phyloP scores from a whole-genome alignment of 2,797 vertebrate species.

The Eidolon dupreanum region DNA sequence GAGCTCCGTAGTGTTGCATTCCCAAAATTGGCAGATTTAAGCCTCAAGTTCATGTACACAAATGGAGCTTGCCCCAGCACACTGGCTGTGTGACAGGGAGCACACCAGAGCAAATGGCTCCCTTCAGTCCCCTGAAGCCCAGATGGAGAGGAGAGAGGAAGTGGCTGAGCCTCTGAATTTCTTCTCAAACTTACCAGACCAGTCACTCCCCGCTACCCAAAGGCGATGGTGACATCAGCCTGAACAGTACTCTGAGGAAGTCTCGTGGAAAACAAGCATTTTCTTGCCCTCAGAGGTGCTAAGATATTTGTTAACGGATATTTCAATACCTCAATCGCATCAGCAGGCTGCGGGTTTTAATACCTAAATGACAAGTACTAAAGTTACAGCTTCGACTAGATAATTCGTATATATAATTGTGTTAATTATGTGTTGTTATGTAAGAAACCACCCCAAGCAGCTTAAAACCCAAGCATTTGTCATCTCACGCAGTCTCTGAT shows the following conservation, averaged over 20 bases:
- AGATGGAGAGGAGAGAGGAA: background rate
- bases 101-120: background rate
- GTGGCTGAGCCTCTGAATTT: background rate
- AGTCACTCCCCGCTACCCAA: background rate
- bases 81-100: background rate
- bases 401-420: background rate
- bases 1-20: background rate
- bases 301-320: background rate
- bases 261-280: background rate
- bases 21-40: background rate
- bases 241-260: background rate
- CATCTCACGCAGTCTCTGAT: background rate
- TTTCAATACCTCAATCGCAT: background rate
- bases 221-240: background rate
- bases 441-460: background rate
- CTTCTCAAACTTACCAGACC: background rate
- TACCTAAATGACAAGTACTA: background rate
- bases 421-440: background rate
- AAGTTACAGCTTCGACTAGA: background rate
- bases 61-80: background rate
- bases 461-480: constrained; percentile 10
- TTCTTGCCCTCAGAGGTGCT: background rate
- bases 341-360: background rate
- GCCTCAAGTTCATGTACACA: background rate
- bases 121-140: background rate